Evolutionary conservation across 2,113 vertebrate genomes (phyloP), one percentile per base, ranked within the genome.

Genomic region (Sakesphorus luctuosus): DNA sequence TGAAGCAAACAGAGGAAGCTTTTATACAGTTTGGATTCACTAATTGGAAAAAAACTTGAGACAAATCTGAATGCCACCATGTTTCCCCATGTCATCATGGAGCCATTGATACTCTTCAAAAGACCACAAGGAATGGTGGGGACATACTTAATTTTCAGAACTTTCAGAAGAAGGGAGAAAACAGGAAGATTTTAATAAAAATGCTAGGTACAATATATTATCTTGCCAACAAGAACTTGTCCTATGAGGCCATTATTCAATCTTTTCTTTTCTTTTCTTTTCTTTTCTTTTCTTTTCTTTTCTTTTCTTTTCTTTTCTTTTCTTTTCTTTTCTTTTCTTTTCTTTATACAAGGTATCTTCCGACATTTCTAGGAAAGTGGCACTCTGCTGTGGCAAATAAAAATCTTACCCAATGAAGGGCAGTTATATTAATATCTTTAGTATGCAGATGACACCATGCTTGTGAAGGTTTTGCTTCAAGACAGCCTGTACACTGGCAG

Each of bases 41-140:
- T 96, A 93, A 93, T 84, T 96, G 92, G 83, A 96, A 96, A 93
- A 96, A 97, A 73, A 78, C 81, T 76, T 94, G 77, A 95, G 79
- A 92, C 61, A 78, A 86, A 92, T 92, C 76, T 94, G 90, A 93
- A 78, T 38, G 49, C 72, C 79, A 83, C 65, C 55, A 43, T 76
- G 81, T 69, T 96, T 91, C 94, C 78, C 84, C 35, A 53, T 86
- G 93, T 97, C 95, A 93, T 87, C 93, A 72, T 84, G 3, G 76
- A 89, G 83, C 56, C 0, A 7, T 33, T 92, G 90, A 92, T 89
- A 81, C 43, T 72, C 65, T 95, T 96, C 79, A 92, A 92, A 95
- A 94, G 90, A 97, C 94, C 89, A 74, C 93, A 95, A 95, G 79
- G 85, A 93, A 93, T 90, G 88, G 76, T 90, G 79, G 94, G 86